Percentiles rank a stretch among this genome's conserved stretches.
phyloP scores from a whole-genome alignment of 2,113 vertebrate genomes.

The Gila orcuttii region DNA sequence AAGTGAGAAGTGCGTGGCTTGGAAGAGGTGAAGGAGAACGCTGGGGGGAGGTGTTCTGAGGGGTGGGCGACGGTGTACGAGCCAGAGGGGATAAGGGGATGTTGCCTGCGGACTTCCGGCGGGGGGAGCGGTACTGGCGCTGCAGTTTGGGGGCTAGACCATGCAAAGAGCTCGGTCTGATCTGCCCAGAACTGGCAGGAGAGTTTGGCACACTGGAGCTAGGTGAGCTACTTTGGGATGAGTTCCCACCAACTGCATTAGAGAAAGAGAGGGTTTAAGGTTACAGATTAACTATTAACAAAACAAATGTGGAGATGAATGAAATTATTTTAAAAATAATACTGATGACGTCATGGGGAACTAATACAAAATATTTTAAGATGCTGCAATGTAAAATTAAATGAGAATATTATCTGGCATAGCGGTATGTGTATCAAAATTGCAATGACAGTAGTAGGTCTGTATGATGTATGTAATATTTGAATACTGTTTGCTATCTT shows the following conservation, averaged over 20 bases:
- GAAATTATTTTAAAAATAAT: background rate
- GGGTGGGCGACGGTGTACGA: conserved; percentile 92
- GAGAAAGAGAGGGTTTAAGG: background rate
- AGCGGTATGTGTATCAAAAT: background rate
- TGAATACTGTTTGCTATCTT: background rate
- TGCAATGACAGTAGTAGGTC: background rate
- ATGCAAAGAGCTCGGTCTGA: conserved; percentile 94
- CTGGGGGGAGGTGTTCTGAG: conserved; percentile 89
- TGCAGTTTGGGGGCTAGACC: conserved; percentile 96
- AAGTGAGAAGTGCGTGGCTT: conserved; percentile 77
- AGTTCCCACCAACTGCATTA: conserved; percentile 86
- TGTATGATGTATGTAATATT: background rate
- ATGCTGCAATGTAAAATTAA: background rate
- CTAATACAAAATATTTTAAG: background rate
- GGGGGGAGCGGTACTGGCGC: conserved; percentile 92
- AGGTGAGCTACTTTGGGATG: conserved; percentile 97
- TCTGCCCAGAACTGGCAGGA: conserved; percentile 92
- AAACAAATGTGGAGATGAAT: background rate
- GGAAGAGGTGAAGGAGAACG: conserved; percentile 91
- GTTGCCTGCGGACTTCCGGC: conserved; percentile 94
- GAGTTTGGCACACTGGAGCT: conserved; percentile 96
- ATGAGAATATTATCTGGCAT: background rate
- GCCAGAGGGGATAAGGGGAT: conserved; percentile 95
- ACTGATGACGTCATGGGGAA: background rate
- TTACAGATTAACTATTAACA: background rate